Conservation (phyloP, 2,113 vertebrate species). For the Cyprinodon variegatus region DNA sequence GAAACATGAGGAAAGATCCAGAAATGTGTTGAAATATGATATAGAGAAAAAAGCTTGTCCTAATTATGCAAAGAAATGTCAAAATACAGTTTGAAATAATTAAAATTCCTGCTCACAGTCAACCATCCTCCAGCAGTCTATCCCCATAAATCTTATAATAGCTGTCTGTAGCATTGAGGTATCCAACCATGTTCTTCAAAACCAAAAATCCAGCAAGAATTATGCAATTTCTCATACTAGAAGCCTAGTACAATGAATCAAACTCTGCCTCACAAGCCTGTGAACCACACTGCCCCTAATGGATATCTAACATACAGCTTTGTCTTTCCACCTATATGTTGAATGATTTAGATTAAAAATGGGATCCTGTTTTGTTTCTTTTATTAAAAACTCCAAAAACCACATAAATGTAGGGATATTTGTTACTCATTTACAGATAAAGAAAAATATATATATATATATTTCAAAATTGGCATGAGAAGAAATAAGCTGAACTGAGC, state of each 20-base stretch:
- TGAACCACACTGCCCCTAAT: slow-evolving; percentile 65
- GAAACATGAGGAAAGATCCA: slow-evolving; percentile 15
- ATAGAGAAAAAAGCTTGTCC: neutral
- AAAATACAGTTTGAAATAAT: slow-evolving; percentile 1
- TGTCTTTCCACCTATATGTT: slow-evolving; percentile 18
- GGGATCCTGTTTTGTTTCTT: neutral
- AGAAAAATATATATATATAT: no score
- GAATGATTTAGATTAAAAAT: neutral
- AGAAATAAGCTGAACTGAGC: slow-evolving; percentile 43
- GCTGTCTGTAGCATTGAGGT: neutral
- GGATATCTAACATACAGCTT: slow-evolving; percentile 49
- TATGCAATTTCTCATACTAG: neutral
- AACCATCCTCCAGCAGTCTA: neutral
- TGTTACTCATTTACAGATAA: neutral
- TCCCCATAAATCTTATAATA: neutral
- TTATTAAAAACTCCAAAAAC: neutral
- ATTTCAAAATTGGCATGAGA: neutral
- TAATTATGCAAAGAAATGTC: neutral
- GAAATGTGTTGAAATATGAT: neutral
- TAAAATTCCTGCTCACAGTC: no score
- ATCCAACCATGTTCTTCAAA: neutral
- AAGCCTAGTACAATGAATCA: neutral
- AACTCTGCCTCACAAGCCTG: slow-evolving; percentile 17
- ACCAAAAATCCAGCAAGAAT: neutral
- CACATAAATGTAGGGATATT: neutral